Percentiles rank a stretch among this genome's conserved stretches.
These are phyloP conservation scores for Nerophis ophidion DNA, from an alignment of 2,113 vertebrate species.

Conservation along the genomic window DNA sequence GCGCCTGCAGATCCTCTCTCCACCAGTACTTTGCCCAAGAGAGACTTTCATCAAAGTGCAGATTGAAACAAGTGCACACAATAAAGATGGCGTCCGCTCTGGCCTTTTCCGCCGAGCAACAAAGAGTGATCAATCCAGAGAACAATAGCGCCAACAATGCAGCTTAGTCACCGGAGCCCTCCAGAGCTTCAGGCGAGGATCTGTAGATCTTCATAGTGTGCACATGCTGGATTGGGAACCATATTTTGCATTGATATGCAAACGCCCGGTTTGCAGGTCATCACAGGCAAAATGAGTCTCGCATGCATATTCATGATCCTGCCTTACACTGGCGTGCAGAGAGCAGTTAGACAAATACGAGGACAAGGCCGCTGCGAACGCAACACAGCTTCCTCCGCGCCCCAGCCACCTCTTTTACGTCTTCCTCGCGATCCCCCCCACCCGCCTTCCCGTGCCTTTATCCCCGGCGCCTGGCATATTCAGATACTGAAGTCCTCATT, in stretches of 20 bases:
- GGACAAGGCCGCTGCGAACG: conserved; percentile 23
- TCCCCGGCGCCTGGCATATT: conserved; percentile 77
- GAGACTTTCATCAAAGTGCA: conserved; percentile 36
- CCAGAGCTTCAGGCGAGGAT: conserved; percentile 30
- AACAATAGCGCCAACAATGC: conserved; percentile 42
- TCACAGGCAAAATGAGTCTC: not conserved
- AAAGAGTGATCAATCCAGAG: conserved; percentile 32
- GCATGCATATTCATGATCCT: not conserved
- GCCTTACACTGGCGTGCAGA: conserved; percentile 3
- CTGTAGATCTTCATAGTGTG: conserved; percentile 9
- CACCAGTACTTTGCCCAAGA: conserved; percentile 18
- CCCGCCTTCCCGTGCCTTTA: conserved; percentile 60
- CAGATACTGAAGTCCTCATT: conserved; percentile 82
- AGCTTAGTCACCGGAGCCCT: conserved; percentile 43
- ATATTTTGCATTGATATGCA: not conserved
- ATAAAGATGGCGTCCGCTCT: conserved; percentile 20
- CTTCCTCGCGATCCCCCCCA: conserved; percentile 27
- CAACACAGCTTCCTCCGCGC: conserved; percentile 33
- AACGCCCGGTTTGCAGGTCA: too few relatives aligned
- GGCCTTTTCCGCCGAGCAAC: conserved; percentile 20
- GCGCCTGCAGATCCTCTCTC: conserved; percentile 26
- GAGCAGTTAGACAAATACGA: conserved; percentile 31
- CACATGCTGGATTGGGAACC: not conserved
- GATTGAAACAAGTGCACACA: conserved; percentile 36
- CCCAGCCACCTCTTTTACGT: conserved; percentile 46